These are phyloP conservation scores for Condylura cristata DNA, from an alignment of 2,113 vertebrate species.

Conservation along the genomic window DNA sequence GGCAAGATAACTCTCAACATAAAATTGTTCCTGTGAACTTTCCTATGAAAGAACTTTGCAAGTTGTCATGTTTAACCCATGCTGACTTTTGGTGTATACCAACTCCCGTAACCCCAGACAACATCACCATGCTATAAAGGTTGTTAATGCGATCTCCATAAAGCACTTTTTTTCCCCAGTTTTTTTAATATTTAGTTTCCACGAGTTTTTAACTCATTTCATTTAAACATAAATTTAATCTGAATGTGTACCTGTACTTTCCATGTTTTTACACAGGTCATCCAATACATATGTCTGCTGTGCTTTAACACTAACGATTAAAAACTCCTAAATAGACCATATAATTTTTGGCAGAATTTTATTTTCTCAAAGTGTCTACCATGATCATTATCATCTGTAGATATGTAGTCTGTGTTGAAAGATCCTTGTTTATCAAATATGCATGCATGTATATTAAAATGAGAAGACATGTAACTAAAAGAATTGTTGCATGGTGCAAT, in stretches of 20 bases:
- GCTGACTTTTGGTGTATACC: neutral
- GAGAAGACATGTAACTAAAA: neutral
- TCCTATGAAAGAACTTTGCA: neutral
- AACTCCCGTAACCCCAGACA: neutral
- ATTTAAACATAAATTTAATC: neutral
- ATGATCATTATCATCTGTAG: neutral
- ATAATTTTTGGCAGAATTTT: neutral
- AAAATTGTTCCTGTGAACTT: slow-evolving; percentile 59
- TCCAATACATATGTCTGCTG: neutral
- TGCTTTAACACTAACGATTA: neutral
- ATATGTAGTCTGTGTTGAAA: neutral
- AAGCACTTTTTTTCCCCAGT: neutral
- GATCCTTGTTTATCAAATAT: neutral
- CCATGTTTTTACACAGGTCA: neutral
- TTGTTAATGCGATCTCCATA: neutral
- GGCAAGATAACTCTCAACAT: slow-evolving; percentile 51
- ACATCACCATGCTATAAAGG: neutral
- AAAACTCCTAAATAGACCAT: neutral
- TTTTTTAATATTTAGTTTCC: neutral
- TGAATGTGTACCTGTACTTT: neutral
- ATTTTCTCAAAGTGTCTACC: neutral
- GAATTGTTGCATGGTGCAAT: too few species aligned
- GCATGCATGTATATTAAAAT: neutral
- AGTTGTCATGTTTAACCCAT: neutral
- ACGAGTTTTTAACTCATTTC: neutral